phyloP scores from a whole-genome alignment of 2,113 vertebrate species.

The Macrotis lagotis region DNA sequence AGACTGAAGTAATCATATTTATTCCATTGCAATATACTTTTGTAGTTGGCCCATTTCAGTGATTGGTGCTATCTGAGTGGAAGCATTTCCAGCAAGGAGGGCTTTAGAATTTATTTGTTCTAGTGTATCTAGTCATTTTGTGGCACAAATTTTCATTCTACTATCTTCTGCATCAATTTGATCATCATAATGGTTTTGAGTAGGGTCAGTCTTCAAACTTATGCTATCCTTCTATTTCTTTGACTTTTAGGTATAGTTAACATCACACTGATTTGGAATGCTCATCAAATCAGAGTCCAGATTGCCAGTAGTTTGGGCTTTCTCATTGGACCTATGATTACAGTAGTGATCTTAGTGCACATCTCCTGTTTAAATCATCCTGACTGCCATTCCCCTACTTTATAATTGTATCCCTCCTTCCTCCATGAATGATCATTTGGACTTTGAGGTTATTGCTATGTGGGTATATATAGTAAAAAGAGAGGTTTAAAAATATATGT shows the following conservation, averaged over 20 bases:
- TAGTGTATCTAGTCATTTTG: not conserved
- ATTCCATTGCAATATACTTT: not conserved
- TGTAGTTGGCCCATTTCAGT: not conserved
- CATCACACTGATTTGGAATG: too few species aligned
- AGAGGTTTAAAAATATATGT: not conserved
- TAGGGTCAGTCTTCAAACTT: not conserved
- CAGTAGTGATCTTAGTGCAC: not conserved
- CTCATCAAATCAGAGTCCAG: not conserved
- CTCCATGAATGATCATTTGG: not conserved
- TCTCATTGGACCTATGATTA: not conserved
- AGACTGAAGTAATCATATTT: not conserved
- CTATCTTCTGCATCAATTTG: not conserved
- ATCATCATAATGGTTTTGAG: not conserved
- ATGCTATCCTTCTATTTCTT: too few species aligned
- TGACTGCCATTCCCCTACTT: not conserved
- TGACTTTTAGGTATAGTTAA: too few species aligned
- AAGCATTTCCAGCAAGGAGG: not conserved
- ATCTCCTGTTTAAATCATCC: not conserved
- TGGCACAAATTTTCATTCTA: not conserved
- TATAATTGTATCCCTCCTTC: not conserved
- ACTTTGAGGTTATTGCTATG: not conserved
- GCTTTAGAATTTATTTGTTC: not conserved
- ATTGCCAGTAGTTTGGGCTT: not conserved
- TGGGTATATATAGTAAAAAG: not conserved
- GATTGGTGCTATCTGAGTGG: not conserved